Percentiles rank a stretch among this genome's conserved stretches.
Evolutionary conservation across 2,888 invertebrate genomes (phyloP).

Genomic region (Coenonympha glycerion): DNA sequence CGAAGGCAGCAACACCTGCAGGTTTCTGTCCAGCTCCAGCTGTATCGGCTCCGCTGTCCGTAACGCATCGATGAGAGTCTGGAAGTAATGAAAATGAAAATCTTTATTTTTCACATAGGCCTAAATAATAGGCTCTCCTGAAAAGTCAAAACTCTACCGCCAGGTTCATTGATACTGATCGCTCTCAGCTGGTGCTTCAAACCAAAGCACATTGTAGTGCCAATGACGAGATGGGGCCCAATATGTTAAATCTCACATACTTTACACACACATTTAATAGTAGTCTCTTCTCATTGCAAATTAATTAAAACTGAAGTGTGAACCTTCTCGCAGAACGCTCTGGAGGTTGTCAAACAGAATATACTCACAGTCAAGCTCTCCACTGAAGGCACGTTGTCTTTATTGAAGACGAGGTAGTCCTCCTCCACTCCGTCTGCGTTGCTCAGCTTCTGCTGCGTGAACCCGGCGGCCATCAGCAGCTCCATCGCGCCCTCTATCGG

Average conservation of each 20-base stretch:
- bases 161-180: too few species aligned
- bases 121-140: background rate
- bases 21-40: slow-evolving; percentile 88
- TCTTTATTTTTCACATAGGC: too few species aligned
- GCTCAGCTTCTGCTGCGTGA: slow-evolving; percentile 76
- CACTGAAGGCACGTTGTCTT: slow-evolving; percentile 72
- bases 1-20: slow-evolving; percentile 87
- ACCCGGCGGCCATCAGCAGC: slow-evolving; percentile 89
- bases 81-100: slow-evolving; percentile 24
- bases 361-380: slow-evolving; percentile 74
- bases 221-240: too few species aligned
- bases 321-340: slow-evolving; percentile 86
- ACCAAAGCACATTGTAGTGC: too few species aligned
- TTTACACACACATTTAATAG: too few species aligned
- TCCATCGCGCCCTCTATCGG: slow-evolving; percentile 87
- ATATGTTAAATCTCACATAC: too few species aligned
- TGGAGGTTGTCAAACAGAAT: too few species aligned
- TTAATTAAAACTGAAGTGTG: too few species aligned
- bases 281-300: too few species aligned
- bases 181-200: too few species aligned
- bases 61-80: slow-evolving; percentile 84
- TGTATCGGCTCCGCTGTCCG: slow-evolving; percentile 86
- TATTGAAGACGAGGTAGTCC: slow-evolving; percentile 81
- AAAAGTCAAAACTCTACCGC: background rate
- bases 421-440: slow-evolving; percentile 73